Evolutionary conservation across 2,797 vertebrate species (phyloP).

Genomic region (Chromis chromis): DNA sequence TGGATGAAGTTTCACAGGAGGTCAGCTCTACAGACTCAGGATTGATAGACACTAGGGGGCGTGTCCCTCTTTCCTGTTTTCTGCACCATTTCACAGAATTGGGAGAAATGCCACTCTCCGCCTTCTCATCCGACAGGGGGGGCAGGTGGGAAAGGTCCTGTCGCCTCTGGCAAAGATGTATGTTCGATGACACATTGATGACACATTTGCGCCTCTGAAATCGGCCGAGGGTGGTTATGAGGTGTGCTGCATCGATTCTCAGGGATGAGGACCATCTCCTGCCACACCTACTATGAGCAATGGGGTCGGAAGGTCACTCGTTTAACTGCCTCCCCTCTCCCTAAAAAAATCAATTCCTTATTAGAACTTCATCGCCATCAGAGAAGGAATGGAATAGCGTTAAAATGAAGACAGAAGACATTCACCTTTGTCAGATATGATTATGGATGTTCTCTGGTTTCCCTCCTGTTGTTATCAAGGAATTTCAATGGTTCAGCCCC

Average conservation of each 20-base stretch:
- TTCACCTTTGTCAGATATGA: constrained; percentile 77
- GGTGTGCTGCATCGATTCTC: constrained; percentile 73
- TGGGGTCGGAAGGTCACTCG: constrained; percentile 78
- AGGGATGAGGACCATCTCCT: constrained; percentile 66
- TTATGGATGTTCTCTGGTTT: constrained; percentile 72
- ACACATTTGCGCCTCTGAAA: constrained; percentile 69
- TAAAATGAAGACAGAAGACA: constrained; percentile 81
- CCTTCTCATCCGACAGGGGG: constrained; percentile 54
- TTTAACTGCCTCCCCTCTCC: constrained; percentile 48
- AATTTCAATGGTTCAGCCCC: constrained; percentile 60
- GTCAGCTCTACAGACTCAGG: constrained; percentile 65
- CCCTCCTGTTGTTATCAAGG: constrained; percentile 72
- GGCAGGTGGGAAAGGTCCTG: constrained; percentile 52
- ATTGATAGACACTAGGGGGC: constrained; percentile 70
- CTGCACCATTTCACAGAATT: constrained; percentile 83
- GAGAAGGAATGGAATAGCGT: constrained; percentile 47
- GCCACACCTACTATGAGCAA: constrained; percentile 66
- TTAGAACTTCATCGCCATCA: constrained; percentile 78
- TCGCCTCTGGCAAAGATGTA: constrained; percentile 64
- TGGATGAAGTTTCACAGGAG: constrained; percentile 77
- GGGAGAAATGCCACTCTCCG: constrained; percentile 64
- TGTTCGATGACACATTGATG: constrained; percentile 72
- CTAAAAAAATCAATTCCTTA: constrained; percentile 82
- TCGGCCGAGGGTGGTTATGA: constrained; percentile 52
- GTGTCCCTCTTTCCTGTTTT: constrained; percentile 72